Evolutionary conservation across 2,888 invertebrate species (phyloP), one percentile per base, ranked within the genome.

Genomic region (Urechis unicinctus): DNA sequence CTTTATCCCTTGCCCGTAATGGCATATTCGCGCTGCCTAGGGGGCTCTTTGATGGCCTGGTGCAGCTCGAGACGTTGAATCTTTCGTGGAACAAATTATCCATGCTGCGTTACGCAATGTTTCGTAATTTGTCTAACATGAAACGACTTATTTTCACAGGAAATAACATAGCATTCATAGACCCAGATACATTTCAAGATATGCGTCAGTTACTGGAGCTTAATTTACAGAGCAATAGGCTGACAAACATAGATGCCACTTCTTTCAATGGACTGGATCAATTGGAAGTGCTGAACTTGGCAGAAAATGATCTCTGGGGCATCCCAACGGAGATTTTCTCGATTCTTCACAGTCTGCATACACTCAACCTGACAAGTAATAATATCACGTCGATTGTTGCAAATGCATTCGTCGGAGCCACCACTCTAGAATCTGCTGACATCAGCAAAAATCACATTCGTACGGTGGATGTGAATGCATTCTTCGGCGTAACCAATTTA

Each of bases 21-120:
- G 56, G 52, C 2, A 44, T 63, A 36, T 63, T 62, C 47, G 61
- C 63, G 6, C 31, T 62, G 9, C 63, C 59, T 4, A 48, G 25
- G 24, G 61, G 59, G 3, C 55, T 63, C n/a, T 63, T 61, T 49
- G 55, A 57, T 26, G 57, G 61, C 3, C 31, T 60, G 4, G 26
- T 4, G 6, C 54, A 41, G 28, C 51, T 63, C 9, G 55, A 57
- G 46, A 52, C 51, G 13, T 45, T 63, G 28, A 45, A 48, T 5
- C 36, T 63, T 6, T 24, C 55, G 13, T 53, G 52, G 42, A 63
- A 63, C 48, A 58, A 55, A 22, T 43, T 63, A 17, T 31, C 46
- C 25, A 31, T n/a, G 1, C 48, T 63, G 1, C 28, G 43, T 9
- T 29, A 29, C 4, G 57, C 53, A 24, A 52, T 51, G 29, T 60